Percentiles rank a stretch among this genome's conserved stretches.
These are phyloP conservation scores for Tinea trinotella DNA, from an alignment of 2,888 invertebrate species.

Conservation along the genomic window DNA sequence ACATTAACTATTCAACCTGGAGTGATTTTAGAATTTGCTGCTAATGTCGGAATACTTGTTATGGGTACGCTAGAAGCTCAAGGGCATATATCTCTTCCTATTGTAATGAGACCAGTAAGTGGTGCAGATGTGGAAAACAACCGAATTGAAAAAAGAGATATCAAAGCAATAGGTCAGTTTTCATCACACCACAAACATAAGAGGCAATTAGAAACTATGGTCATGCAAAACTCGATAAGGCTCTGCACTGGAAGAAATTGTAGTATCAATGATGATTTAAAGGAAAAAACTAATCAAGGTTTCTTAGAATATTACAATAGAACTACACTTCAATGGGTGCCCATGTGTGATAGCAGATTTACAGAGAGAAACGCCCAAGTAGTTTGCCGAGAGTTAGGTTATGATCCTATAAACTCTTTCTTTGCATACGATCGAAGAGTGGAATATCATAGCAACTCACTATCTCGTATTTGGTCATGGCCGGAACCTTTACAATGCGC, in stretches of 20 bases:
- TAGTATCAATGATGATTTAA: conserved; percentile 65
- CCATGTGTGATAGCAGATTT: conserved; percentile 95
- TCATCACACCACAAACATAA: conserved; percentile 49
- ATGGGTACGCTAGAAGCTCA: conserved; percentile 90
- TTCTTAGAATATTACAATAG: conserved; percentile 96
- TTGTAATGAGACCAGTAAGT: conserved; percentile 80
- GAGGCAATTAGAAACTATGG: conserved; percentile 71
- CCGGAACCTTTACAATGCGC: conserved; percentile 91
- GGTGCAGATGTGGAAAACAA: conserved; percentile 46
- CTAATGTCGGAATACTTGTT: conserved; percentile 96
- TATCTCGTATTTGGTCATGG: conserved; percentile 93
- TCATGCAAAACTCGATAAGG: conserved; percentile 76
- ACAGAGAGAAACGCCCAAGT: conserved; percentile 98
- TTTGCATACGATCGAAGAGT: conserved; percentile 88
- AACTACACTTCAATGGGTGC: conserved; percentile 96
- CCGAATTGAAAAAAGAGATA: conserved; percentile 51
- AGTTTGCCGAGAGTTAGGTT: conserved; percentile 93
- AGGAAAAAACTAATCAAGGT: conserved; percentile 78
- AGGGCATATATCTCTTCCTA: conserved; percentile 82
- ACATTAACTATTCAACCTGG: conserved; percentile 90
- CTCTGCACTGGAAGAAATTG: conserved; percentile 85
- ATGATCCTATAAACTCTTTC: conserved; percentile 89
- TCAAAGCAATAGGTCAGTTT: conserved; percentile 35
- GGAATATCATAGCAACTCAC: conserved; percentile 90
- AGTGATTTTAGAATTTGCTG: conserved; percentile 92